Percentiles rank a stretch among this genome's conserved stretches.
Conservation (phyloP, 2,113 vertebrate genomes). For the Caranx melampygus region DNA sequence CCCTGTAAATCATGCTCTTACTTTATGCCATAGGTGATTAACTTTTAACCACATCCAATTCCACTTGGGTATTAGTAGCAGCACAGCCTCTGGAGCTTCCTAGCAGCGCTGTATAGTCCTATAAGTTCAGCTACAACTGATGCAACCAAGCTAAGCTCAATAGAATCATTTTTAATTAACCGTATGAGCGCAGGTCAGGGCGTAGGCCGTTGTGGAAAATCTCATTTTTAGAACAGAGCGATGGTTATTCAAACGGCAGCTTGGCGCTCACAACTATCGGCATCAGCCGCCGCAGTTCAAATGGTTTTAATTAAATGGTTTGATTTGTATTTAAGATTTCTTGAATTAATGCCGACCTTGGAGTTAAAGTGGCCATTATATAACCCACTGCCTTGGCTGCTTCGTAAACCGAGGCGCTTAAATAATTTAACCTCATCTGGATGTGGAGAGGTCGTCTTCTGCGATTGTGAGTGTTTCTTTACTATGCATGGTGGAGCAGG, state of each 20-base stretch:
- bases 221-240: not conserved
- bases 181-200: constrained; percentile 14
- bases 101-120: constrained; percentile 11
- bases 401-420: not conserved
- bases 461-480: not conserved
- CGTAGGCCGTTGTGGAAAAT: not conserved
- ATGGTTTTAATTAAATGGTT: constrained; percentile 35
- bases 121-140: not conserved
- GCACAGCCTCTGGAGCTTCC: constrained; percentile 1
- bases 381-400: constrained; percentile 8
- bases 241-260: not conserved
- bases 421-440: constrained; percentile 28
- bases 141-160: not conserved
- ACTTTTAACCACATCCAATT: constrained; percentile 15
- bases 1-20: not conserved
- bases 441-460: not conserved
- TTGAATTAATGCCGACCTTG: constrained; percentile 15
- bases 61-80: constrained; percentile 1
- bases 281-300: constrained; percentile 4
- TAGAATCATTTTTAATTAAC: constrained; percentile 30
- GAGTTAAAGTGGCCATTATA: constrained; percentile 12
- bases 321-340: constrained; percentile 11
- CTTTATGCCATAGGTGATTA: not conserved
- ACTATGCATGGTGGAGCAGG: not conserved
- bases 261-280: constrained; percentile 3